Percentiles rank a stretch among this genome's conserved stretches.
These are phyloP conservation scores for Chironomus tentans DNA, from an alignment of 2,888 invertebrate genomes.

Conservation along the genomic window DNA sequence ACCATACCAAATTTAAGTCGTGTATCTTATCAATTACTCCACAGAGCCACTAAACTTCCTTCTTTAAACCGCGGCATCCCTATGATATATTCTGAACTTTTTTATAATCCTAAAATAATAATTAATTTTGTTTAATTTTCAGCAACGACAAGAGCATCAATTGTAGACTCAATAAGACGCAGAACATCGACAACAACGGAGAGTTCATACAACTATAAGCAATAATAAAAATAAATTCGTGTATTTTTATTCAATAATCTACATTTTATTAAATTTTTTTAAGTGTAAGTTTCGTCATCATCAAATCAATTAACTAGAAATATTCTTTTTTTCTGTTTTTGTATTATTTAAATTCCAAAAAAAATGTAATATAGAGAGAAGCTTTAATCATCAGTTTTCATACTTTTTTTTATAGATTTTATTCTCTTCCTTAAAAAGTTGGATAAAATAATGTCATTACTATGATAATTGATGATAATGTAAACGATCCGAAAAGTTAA, in stretches of 20 bases:
- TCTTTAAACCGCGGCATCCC: too few relatives aligned
- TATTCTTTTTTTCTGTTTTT: not conserved
- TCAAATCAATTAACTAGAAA: constrained; percentile 23
- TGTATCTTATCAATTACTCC: too few relatives aligned
- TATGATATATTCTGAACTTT: too few relatives aligned
- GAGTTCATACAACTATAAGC: not conserved
- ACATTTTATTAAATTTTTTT: constrained; percentile 24
- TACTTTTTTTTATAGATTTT: not conserved
- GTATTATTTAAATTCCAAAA: not conserved
- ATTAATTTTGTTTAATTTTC: not conserved
- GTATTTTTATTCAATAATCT: constrained; percentile 22
- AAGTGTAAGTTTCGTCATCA: constrained; percentile 19
- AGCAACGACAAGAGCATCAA: not conserved
- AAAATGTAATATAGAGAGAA: not conserved
- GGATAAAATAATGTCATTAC: too few relatives aligned
- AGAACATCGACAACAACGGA: not conserved
- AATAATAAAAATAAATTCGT: not conserved
- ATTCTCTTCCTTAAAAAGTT: too few relatives aligned
- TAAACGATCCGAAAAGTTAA: too few relatives aligned
- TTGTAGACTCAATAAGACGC: not conserved
- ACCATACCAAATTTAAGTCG: too few relatives aligned
- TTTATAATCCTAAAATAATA: too few relatives aligned
- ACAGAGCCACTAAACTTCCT: too few relatives aligned
- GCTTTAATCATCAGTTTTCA: not conserved
- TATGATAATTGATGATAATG: too few relatives aligned